These are phyloP conservation scores for Plebejus argus DNA, from an alignment of 2,888 invertebrate species.

Conservation along the genomic window DNA sequence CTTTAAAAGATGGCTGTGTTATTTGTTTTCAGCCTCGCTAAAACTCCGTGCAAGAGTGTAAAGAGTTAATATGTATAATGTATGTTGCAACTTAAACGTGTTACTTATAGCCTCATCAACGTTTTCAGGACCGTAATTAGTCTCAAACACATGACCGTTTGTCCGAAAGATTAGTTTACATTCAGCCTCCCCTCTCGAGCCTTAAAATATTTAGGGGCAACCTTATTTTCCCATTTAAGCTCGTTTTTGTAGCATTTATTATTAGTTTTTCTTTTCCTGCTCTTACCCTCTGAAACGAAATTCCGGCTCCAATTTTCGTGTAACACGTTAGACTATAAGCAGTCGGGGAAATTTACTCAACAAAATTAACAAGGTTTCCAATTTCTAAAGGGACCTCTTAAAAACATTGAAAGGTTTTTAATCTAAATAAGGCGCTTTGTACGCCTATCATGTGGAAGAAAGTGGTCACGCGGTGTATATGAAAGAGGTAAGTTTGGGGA, in stretches of 20 bases:
- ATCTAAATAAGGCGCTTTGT: not conserved
- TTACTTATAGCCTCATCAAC: slow-evolving; percentile 13
- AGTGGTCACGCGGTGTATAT: too few species aligned
- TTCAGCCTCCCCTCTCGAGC: slow-evolving; percentile 3
- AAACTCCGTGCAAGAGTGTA: too few species aligned
- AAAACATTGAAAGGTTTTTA: slow-evolving; percentile 9
- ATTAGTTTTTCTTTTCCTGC: slow-evolving; percentile 21
- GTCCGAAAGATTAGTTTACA: slow-evolving; percentile 21
- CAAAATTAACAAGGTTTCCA: slow-evolving; percentile 21
- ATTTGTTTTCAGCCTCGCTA: too few species aligned
- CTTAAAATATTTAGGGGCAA: slow-evolving; percentile 20
- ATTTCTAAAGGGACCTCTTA: slow-evolving; percentile 16
- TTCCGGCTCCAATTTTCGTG: slow-evolving; percentile 11
- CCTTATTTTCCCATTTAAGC: slow-evolving; percentile 16
- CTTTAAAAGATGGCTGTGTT: too few species aligned
- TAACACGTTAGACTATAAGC: slow-evolving; percentile 16
- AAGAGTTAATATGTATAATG: not conserved
- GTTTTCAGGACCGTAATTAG: slow-evolving; percentile 15
- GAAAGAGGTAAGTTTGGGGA: too few species aligned
- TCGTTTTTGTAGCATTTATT: slow-evolving; percentile 21
- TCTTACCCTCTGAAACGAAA: not conserved
- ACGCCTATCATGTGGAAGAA: too few species aligned
- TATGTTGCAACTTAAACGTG: not conserved
- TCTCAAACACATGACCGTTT: slow-evolving; percentile 8
- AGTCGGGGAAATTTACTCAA: slow-evolving; percentile 9